phyloP scores from a whole-genome alignment of 2,113 vertebrate species.

The Puma concolor region DNA sequence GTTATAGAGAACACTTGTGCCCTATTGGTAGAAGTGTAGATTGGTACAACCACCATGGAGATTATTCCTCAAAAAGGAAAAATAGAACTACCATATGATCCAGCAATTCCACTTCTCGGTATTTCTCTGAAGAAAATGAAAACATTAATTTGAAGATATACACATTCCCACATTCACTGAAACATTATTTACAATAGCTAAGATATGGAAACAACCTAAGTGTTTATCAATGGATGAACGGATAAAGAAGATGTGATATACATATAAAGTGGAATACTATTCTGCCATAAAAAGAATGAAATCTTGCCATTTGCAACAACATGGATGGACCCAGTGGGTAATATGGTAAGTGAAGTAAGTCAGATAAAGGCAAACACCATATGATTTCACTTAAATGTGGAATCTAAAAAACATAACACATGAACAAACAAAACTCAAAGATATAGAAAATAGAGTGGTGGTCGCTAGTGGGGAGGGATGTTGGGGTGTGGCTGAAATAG shows the following conservation, averaged over 20 bases:
- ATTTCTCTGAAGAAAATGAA: background rate
- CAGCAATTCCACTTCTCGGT: background rate
- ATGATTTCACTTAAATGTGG: background rate
- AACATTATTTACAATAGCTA: background rate
- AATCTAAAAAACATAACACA: background rate
- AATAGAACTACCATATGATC: background rate
- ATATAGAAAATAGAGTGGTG: background rate
- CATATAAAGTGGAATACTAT: background rate
- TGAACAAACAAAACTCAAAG: background rate
- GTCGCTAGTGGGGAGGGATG: background rate
- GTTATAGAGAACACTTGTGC: background rate
- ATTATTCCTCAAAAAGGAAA: background rate
- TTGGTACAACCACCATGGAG: background rate
- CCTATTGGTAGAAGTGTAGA: background rate
- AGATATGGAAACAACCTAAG: background rate
- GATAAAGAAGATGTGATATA: background rate
- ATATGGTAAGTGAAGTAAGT: background rate
- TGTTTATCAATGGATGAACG: background rate
- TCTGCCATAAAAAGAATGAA: background rate
- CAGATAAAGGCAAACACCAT: background rate
- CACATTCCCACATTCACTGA: background rate
- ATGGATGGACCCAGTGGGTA: background rate
- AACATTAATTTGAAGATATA: background rate
- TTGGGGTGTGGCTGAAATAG: background rate
- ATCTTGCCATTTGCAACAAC: background rate